phyloP scores from a whole-genome alignment of 2,888 invertebrate species.

The Ophion obscuratus region DNA sequence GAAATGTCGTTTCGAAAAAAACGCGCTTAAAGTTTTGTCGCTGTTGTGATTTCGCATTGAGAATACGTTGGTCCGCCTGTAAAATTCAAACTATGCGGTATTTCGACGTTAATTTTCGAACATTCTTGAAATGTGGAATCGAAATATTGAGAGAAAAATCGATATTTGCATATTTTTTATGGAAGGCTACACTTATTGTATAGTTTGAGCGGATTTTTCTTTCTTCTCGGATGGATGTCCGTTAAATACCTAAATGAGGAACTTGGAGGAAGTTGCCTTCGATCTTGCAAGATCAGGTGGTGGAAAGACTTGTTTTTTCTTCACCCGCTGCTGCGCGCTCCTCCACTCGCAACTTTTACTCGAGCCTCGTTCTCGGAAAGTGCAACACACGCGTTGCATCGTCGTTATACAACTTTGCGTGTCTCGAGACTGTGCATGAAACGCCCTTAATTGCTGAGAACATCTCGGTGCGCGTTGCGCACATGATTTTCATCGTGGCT shows the following conservation, averaged over 20 bases:
- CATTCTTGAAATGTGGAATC: too few species aligned
- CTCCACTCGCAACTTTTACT: conserved; percentile 38
- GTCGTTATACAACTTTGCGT: conserved; percentile 43
- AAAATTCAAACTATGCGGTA: too few species aligned
- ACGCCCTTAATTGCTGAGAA: conserved; percentile 31
- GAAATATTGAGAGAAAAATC: too few species aligned
- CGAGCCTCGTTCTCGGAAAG: conserved; percentile 22
- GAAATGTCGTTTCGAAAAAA: too few species aligned
- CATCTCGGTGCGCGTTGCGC: conserved; percentile 13
- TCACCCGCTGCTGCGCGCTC: neutral
- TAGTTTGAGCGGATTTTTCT: neutral
- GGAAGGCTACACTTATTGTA: too few species aligned
- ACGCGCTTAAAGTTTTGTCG: too few species aligned
- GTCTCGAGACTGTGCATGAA: conserved; percentile 27
- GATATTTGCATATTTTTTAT: too few species aligned
- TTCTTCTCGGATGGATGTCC: neutral
- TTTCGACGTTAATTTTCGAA: too few species aligned
- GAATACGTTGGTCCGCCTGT: too few species aligned
- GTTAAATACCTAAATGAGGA: neutral
- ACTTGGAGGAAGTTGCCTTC: neutral
- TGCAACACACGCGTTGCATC: conserved; percentile 15
- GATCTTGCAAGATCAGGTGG: neutral
- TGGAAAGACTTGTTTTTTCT: neutral
- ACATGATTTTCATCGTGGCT: conserved; percentile 12
- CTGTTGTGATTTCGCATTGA: too few species aligned